Conservation (phyloP, 2,888 invertebrate genomes). For the Bembecia ichneumoniformis region DNA sequence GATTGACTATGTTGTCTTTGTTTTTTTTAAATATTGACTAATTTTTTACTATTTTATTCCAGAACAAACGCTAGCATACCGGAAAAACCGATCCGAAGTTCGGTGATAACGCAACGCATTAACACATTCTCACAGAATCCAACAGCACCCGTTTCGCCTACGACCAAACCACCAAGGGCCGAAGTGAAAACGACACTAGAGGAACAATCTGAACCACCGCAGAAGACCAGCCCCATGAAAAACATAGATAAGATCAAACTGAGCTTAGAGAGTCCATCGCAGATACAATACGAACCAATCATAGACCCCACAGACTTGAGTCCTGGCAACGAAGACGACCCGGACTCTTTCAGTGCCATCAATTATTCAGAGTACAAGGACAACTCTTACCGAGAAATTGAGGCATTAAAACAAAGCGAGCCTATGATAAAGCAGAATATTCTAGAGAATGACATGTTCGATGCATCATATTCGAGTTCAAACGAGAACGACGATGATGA, state of each 20-base stretch:
- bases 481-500: constrained; percentile 75
- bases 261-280: constrained; percentile 61
- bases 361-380: constrained; percentile 36
- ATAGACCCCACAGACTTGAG: constrained; percentile 59
- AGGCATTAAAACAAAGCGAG: constrained; percentile 45
- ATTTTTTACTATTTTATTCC: constrained; percentile 6
- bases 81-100: constrained; percentile 78
- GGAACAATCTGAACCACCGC: constrained; percentile 28
- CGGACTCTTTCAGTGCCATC: constrained; percentile 52
- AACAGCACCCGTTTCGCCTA: constrained; percentile 20
- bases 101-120: constrained; percentile 76
- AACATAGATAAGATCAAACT: constrained; percentile 67
- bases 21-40: background rate
- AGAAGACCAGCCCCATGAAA: constrained; percentile 52
- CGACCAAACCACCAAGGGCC: constrained; percentile 24
- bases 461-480: constrained; percentile 62
- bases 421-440: constrained; percentile 69
- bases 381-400: constrained; percentile 38
- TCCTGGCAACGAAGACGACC: constrained; percentile 51
- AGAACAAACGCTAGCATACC: constrained; percentile 60
- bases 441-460: constrained; percentile 66
- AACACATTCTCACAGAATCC: constrained; percentile 58
- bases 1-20: too few relatives aligned
- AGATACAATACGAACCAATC: constrained; percentile 65
- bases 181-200: constrained; percentile 20